These are phyloP conservation scores for Poeciliopsis turrubarensis DNA, from an alignment of 2,113 vertebrate genomes.

Conservation along the genomic window DNA sequence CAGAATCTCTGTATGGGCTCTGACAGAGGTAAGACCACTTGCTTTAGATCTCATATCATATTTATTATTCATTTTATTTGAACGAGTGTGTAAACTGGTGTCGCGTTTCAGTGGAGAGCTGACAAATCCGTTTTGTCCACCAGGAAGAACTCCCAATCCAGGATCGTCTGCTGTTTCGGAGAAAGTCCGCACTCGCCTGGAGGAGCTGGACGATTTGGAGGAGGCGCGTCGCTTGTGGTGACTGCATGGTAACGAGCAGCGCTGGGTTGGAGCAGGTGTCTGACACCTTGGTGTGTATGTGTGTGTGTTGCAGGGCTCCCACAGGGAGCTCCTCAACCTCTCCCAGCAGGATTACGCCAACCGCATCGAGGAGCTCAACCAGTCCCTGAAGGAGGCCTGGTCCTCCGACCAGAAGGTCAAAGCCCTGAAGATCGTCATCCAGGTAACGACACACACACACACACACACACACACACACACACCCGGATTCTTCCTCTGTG, in stretches of 20 bases:
- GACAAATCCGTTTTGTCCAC: background rate
- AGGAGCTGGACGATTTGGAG: constrained; percentile 96
- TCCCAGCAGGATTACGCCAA: constrained; percentile 97
- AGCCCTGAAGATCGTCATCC: constrained; percentile 98
- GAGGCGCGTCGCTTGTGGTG: constrained; percentile 80
- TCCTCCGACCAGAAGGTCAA: constrained; percentile 98
- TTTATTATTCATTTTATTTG: background rate
- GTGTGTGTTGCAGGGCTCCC: constrained; percentile 85
- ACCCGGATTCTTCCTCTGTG: background rate
- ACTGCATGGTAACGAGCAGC: background rate
- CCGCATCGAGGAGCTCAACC: constrained; percentile 96
- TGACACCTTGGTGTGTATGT: constrained; percentile 34
- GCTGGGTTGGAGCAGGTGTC: constrained; percentile 11
- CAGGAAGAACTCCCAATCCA: constrained; percentile 83
- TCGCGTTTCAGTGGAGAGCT: background rate
- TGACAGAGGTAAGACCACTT: constrained; percentile 85
- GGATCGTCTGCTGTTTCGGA: constrained; percentile 93
- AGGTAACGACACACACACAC: constrained; percentile 73
- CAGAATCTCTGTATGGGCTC: constrained; percentile 96
- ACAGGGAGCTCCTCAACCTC: constrained; percentile 93
- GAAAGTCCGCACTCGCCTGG: constrained; percentile 94
- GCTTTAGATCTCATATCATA: background rate
- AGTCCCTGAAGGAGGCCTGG: constrained; percentile 97
- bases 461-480: no score
- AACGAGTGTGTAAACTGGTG: no score